Conservation (phyloP, 2,888 invertebrate species). For the Drosophila trichaetosa region DNA sequence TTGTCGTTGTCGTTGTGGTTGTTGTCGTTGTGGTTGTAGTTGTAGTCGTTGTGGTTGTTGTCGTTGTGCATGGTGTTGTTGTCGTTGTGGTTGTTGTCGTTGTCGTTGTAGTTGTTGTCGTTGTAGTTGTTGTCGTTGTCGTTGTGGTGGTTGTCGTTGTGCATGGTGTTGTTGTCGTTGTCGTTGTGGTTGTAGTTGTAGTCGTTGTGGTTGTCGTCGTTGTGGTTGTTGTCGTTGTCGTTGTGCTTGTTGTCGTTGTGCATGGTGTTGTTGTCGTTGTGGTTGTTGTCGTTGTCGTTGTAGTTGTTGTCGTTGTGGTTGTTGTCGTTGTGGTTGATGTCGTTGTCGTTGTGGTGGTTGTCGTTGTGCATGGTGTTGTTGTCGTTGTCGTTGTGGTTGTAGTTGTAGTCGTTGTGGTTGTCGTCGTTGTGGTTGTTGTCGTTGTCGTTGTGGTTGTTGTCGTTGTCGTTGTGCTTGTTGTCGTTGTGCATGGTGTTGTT, state of each 20-base stretch:
- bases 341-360: neutral
- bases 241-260: neutral
- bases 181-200: constrained; percentile 1
- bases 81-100: neutral
- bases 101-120: constrained; percentile 1
- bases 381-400: constrained; percentile 4
- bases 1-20: neutral
- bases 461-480: neutral
- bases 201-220: neutral
- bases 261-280: neutral
- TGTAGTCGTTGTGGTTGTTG: constrained; percentile 11
- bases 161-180: neutral
- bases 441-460: constrained; percentile 22
- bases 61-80: neutral
- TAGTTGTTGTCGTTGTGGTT: neutral
- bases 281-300: neutral
- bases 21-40: constrained; percentile 2
- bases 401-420: constrained; percentile 5
- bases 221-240: accelerated
- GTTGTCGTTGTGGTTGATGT: neutral
- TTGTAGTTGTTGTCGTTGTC: neutral
- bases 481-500: constrained; percentile 3
- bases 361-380: too few relatives aligned
- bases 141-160: neutral
- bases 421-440: constrained; percentile 5